Base-by-base conservation (phyloP, 2,888 invertebrate genomes). In the Margaritifera margaritifera region DNA sequence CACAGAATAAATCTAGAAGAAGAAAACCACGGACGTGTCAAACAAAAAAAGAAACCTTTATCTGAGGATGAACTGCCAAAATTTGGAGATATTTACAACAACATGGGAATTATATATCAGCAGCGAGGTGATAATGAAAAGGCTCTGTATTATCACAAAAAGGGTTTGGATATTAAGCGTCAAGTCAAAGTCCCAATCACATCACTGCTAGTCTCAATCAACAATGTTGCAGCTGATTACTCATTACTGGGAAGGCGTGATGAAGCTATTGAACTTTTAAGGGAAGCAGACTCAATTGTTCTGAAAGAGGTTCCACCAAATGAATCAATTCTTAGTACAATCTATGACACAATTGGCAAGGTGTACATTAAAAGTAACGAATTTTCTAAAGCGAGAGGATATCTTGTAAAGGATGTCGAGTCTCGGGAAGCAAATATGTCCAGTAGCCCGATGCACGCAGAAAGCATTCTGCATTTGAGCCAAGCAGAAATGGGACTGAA, bases 91-190 rank as follows among this genome's bases (percentile, higher is more conserved):
- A 66, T 71, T 19, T 71, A 75, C 53, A 81, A 82, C 66, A 84
- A 83, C 71, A 72, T 81, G 22, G 84, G 81, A n/a, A 60, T 82
- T 2, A 66, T 80, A 52, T 80, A 79, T 58, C 74, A 75, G 42
- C 74, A 76, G 57, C 75, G 63, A 52, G 76, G 79, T 25, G 76
- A 81, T 25, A 53, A 62, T 20, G 67, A 72, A 11, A 79, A 74
- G 31, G 80, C 83, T 11, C 61, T 72, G 8, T 52, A 78, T 31
- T 79, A 78, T 63, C 82, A 71, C 63, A 58, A 64, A 60, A 62
- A 72, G 55, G 80, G 80, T 20, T 68, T 78, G 4, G 70, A 76
- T 19, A 66, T 79, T 15, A 81, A 80, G 64, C 51, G 59, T 19
- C 66, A 66, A 55, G 67, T 74, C 15, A 79, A 74, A 8, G 77